phyloP scores from a whole-genome alignment of 2,113 vertebrate species.

The Sinocyclocheilus rhinocerous region DNA sequence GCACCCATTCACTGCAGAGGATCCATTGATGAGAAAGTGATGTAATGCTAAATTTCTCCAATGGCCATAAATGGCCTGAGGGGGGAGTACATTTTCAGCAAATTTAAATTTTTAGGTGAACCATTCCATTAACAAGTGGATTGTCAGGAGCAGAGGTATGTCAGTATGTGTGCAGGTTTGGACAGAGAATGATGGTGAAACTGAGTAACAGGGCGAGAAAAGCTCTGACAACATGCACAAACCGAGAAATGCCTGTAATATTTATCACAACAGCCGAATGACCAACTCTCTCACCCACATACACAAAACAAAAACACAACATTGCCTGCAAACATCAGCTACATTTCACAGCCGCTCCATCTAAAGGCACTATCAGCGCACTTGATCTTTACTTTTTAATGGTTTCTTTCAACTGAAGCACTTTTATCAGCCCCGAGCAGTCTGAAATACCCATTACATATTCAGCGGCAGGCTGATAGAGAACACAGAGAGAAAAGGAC shows the following conservation, averaged over 20 bases:
- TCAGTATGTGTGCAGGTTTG: background rate
- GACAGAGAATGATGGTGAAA: too few relatives aligned
- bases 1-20: too few relatives aligned
- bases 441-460: slow-evolving; percentile 18
- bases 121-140: too few relatives aligned
- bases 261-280: background rate
- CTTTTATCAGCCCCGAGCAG: slow-evolving; percentile 17
- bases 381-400: slow-evolving; percentile 32
- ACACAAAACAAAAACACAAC: slow-evolving; percentile 13
- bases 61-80: too few relatives aligned
- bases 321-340: slow-evolving; percentile 34
- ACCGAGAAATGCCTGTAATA: background rate
- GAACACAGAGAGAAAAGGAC: slow-evolving; percentile 7
- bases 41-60: too few relatives aligned
- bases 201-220: background rate
- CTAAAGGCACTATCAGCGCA: slow-evolving; percentile 1
- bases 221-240: background rate
- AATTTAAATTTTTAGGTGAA: too few relatives aligned
- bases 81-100: too few relatives aligned
- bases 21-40: too few relatives aligned
- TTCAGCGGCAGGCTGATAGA: background rate
- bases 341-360: slow-evolving; percentile 14
- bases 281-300: background rate
- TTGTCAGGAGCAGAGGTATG: background rate
- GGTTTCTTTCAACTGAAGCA: background rate